These are phyloP conservation scores for Synanthedon tipuliformis DNA, from an alignment of 2,888 invertebrate genomes.

Conservation along the genomic window DNA sequence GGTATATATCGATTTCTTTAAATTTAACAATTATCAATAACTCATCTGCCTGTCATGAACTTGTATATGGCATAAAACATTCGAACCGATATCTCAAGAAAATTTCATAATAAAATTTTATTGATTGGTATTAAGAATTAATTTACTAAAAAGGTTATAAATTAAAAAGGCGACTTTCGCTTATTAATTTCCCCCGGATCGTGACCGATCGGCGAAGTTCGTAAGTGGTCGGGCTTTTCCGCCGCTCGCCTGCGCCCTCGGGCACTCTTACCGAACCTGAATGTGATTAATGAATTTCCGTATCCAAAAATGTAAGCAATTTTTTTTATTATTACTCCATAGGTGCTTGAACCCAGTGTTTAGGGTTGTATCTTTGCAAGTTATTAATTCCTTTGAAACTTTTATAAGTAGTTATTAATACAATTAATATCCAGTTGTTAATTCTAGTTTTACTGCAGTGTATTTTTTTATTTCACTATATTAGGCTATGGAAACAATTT, in stretches of 20 bases:
- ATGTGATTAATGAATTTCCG: slow-evolving; percentile 48
- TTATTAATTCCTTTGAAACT: slow-evolving; percentile 2
- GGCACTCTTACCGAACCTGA: slow-evolving; percentile 27
- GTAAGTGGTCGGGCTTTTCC: slow-evolving; percentile 13
- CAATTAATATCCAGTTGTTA: too few species aligned
- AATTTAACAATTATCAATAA: too few species aligned
- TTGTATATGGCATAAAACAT: neutral
- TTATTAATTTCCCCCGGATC: slow-evolving; percentile 14
- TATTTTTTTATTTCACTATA: too few species aligned
- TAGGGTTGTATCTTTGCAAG: slow-evolving; percentile 12
- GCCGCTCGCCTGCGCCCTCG: slow-evolving; percentile 10
- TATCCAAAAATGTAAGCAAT: slow-evolving; percentile 21
- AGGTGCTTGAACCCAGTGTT: slow-evolving; percentile 39
- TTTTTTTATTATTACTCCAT: slow-evolving; percentile 12
- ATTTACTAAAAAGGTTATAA: slow-evolving; percentile 28
- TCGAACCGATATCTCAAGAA: neutral
- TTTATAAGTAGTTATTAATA: too few species aligned
- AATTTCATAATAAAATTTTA: slow-evolving; percentile 25
- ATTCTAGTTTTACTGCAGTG: too few species aligned
- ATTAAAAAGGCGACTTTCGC: slow-evolving; percentile 29
- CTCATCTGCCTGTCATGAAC: too few species aligned
- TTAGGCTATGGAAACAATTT: too few species aligned
- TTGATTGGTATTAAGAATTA: slow-evolving; percentile 36
- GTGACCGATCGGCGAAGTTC: slow-evolving; percentile 15
- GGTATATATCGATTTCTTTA: too few species aligned